A percentile compares a stretch with the other conserved stretches of the same genome.
Evolutionary conservation across 2,797 vertebrate genomes (phyloP).

Genomic region (Aldrovandia affinis): DNA sequence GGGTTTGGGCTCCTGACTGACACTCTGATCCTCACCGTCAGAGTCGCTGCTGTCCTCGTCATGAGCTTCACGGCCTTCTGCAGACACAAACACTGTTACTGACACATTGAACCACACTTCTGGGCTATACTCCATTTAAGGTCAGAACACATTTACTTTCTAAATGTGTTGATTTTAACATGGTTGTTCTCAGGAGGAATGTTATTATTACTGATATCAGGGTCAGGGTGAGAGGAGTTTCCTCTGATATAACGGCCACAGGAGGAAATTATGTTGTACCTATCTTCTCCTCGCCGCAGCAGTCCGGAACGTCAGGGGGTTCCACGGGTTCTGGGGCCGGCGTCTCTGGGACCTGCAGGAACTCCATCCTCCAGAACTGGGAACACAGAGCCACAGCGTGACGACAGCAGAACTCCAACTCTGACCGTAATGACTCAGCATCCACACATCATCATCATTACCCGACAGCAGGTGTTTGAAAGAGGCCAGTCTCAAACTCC

Average conservation of each 20-base stretch:
- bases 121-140: too few species aligned
- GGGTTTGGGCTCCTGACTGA: slow-evolving; percentile 76
- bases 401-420: not conserved
- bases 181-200: not conserved
- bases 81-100: not conserved
- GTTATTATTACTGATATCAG: not conserved
- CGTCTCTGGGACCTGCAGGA: slow-evolving; percentile 97
- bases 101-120: not conserved
- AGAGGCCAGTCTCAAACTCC: not conserved
- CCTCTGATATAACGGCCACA: not conserved
- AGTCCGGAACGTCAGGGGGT: slow-evolving; percentile 85
- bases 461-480: not conserved
- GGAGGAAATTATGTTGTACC: slow-evolving; percentile 67
- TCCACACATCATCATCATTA: not conserved
- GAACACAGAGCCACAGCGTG: slow-evolving; percentile 1
- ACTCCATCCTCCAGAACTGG: slow-evolving; percentile 99
- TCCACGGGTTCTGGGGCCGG: slow-evolving; percentile 89
- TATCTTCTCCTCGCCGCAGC: slow-evolving; percentile 87
- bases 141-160: too few species aligned
- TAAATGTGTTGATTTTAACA: not conserved
- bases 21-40: slow-evolving; percentile 84
- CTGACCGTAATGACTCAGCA: not conserved
- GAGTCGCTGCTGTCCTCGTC: slow-evolving; percentile 98
- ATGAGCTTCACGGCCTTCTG: slow-evolving; percentile 81
- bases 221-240: not conserved